These are phyloP conservation scores for Cephus rjabovi DNA, from an alignment of 2,888 invertebrate genomes.

Conservation along the genomic window DNA sequence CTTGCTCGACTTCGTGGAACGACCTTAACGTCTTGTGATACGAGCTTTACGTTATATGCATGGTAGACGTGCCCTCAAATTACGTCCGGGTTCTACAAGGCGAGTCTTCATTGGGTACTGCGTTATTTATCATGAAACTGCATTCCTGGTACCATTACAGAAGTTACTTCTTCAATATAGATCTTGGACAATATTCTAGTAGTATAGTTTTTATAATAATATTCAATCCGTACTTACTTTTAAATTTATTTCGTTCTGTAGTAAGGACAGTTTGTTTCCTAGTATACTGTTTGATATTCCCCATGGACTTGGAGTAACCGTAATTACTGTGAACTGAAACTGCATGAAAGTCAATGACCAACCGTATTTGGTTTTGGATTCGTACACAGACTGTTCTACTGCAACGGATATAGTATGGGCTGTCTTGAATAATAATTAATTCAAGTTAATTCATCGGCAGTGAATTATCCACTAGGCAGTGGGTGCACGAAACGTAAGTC, in stretches of 20 bases:
- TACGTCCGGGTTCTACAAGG: slow-evolving; percentile 39
- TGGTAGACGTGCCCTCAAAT: slow-evolving; percentile 32
- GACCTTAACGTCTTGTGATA: slow-evolving; percentile 13
- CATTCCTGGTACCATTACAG: slow-evolving; percentile 26
- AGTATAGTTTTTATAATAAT: not conserved
- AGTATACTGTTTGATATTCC: slow-evolving; percentile 15
- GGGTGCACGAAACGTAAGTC: not conserved
- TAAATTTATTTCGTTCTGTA: not conserved
- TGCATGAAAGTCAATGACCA: slow-evolving; percentile 45
- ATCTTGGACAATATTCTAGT: not conserved
- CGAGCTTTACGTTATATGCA: slow-evolving; percentile 18
- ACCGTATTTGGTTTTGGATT: slow-evolving; percentile 47
- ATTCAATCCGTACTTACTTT: not conserved
- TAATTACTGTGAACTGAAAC: slow-evolving; percentile 7
- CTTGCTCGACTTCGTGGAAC: not conserved
- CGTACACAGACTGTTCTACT: slow-evolving; percentile 37
- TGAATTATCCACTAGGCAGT: not conserved
- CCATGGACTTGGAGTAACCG: slow-evolving; percentile 18
- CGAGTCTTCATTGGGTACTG: slow-evolving; percentile 10
- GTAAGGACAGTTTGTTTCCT: not conserved
- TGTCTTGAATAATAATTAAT: slow-evolving; percentile 45
- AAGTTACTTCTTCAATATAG: not conserved
- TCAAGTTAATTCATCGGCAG: slow-evolving; percentile 17
- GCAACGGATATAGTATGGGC: slow-evolving; percentile 46
- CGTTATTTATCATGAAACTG: slow-evolving; percentile 16